Evolutionary conservation across 2,797 vertebrate species (phyloP).

Genomic region (Lates japonicus): DNA sequence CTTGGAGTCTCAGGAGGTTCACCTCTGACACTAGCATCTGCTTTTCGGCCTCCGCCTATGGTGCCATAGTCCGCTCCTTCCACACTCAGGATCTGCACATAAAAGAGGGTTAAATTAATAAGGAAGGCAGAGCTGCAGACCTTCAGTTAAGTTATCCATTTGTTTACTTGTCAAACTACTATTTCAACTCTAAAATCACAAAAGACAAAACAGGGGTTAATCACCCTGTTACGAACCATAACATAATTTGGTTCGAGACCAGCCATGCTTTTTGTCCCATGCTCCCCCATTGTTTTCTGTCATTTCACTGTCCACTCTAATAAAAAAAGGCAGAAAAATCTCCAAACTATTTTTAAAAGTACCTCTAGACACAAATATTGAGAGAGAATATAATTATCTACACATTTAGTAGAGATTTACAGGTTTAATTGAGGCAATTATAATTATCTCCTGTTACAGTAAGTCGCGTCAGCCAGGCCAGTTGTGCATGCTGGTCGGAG

Average conservation of each 20-base stretch:
- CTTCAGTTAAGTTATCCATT: not conserved
- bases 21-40: slow-evolving; percentile 99
- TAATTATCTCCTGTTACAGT: not conserved
- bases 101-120: not conserved
- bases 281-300: not conserved
- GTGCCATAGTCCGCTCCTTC: slow-evolving; percentile 96
- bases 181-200: not conserved
- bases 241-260: too few relatives aligned
- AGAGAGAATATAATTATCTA: not conserved
- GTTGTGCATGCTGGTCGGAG: not conserved
- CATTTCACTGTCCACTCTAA: too few relatives aligned
- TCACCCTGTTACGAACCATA: too few relatives aligned
- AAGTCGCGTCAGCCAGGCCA: not conserved
- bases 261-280: too few relatives aligned
- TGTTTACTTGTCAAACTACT: too few relatives aligned
- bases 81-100: slow-evolving; percentile 92
- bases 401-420: too few relatives aligned
- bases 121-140: not conserved
- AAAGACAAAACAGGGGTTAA: too few relatives aligned
- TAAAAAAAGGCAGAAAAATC: not conserved
- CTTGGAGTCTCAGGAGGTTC: slow-evolving; percentile 93
- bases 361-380: not conserved
- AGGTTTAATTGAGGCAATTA: not conserved
- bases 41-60: slow-evolving; percentile 95
- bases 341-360: not conserved